Evolutionary conservation across 2,797 vertebrate genomes (phyloP).

Genomic region (Gephyroberyx darwinii): DNA sequence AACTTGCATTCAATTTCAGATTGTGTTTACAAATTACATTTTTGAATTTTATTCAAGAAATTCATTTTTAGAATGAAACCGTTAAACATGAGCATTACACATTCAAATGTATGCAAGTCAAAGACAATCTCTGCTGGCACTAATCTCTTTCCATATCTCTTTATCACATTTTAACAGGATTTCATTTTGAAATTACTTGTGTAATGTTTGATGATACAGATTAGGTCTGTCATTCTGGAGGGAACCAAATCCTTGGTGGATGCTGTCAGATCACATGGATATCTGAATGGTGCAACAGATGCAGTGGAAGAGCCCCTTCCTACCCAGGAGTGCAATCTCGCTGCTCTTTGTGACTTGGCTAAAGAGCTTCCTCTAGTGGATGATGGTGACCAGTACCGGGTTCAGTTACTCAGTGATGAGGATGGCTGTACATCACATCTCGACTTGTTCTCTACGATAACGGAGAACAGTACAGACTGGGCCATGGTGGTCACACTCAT

Average conservation of each 20-base stretch:
- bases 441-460: slow-evolving; percentile 85
- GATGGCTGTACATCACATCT: slow-evolving; percentile 71
- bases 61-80: no score
- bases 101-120: no score
- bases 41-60: no score
- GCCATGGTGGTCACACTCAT: slow-evolving; percentile 83
- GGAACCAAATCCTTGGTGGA: slow-evolving; percentile 85
- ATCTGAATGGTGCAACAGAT: slow-evolving; percentile 67
- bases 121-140: no score
- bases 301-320: slow-evolving; percentile 46
- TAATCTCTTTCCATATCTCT: no score
- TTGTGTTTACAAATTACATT: no score
- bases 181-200: background rate
- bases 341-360: slow-evolving; percentile 92
- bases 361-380: slow-evolving; percentile 82
- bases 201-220: slow-evolving; percentile 72
- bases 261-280: slow-evolving; percentile 80
- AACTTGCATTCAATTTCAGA: no score
- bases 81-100: no score
- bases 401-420: slow-evolving; percentile 65
- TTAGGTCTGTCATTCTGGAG: slow-evolving; percentile 85
- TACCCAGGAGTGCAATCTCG: slow-evolving; percentile 78
- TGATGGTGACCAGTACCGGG: slow-evolving; percentile 51
- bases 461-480: slow-evolving; percentile 79
- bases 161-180: no score